Conservation (phyloP, 2,113 vertebrate species). For the Cinclus mexicanus region DNA sequence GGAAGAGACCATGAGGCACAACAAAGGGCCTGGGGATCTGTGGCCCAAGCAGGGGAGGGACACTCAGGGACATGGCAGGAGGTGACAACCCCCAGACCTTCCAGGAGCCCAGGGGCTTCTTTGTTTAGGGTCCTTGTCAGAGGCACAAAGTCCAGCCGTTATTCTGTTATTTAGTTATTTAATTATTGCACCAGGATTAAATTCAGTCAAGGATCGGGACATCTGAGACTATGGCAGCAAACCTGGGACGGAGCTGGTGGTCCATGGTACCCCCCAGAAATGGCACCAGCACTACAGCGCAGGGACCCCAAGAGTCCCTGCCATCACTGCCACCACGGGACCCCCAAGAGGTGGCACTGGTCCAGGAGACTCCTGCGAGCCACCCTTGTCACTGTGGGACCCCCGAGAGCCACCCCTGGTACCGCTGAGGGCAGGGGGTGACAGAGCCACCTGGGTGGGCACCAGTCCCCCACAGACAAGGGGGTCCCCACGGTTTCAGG, state of each 20-base stretch:
- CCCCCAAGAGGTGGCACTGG: neutral
- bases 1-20: neutral
- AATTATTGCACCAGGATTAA: neutral
- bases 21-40: neutral
- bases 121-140: neutral
- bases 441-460: neutral
- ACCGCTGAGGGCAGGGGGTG: neutral
- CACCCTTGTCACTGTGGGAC: neutral
- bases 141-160: neutral
- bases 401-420: neutral
- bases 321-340: neutral
- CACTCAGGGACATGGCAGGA: fast-evolving
- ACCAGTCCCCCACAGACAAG: neutral
- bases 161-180: neutral
- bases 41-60: neutral
- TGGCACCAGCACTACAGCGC: neutral
- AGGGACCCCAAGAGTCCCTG: too few species aligned
- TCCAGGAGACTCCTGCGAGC: neutral
- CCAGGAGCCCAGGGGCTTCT: neutral
- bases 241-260: neutral
- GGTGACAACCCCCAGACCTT: neutral
- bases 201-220: neutral
- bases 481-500: fast-evolving
- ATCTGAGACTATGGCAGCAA: neutral
- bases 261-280: neutral